Conservation (phyloP, 2,888 invertebrate species). For the Xiphydria camelus region DNA sequence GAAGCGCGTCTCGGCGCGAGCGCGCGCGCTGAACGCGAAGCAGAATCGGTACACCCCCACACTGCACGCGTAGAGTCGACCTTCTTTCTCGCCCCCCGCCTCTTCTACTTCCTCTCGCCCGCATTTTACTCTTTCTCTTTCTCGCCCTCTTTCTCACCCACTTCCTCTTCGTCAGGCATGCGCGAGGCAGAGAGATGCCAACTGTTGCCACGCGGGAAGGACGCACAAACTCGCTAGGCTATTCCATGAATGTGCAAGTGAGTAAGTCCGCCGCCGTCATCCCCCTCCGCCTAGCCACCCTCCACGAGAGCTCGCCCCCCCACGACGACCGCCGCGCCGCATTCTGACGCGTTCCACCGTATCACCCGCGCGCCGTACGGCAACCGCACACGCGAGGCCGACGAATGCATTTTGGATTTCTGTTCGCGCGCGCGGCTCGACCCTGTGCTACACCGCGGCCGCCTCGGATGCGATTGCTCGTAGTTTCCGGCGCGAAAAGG, state of each 20-base stretch:
- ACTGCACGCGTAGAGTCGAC: no score
- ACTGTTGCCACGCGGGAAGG: conserved; percentile 38
- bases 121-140: conserved; percentile 8
- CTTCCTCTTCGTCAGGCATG: conserved; percentile 9
- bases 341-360: conserved; percentile 39
- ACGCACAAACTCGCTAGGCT: conserved; percentile 36
- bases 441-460: no score
- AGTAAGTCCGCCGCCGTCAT: conserved; percentile 25
- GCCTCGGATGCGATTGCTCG: no score
- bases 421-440: not conserved
- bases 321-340: conserved; percentile 21
- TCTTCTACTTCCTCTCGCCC: conserved; percentile 9
- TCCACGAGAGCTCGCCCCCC: conserved; percentile 15
- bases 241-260: conserved; percentile 43
- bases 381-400: no score
- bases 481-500: no score
- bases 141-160: conserved; percentile 10
- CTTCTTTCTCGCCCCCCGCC: conserved; percentile 13
- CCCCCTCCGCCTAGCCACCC: conserved; percentile 10
- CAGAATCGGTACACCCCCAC: no score
- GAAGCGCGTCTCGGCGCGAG: no score
- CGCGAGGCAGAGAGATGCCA: conserved; percentile 29
- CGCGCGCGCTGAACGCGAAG: no score
- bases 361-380: conserved; percentile 25
- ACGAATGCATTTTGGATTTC: conserved; percentile 12